Base-by-base conservation (phyloP, 2,113 vertebrate species). In the Agelaius phoeniceus region DNA sequence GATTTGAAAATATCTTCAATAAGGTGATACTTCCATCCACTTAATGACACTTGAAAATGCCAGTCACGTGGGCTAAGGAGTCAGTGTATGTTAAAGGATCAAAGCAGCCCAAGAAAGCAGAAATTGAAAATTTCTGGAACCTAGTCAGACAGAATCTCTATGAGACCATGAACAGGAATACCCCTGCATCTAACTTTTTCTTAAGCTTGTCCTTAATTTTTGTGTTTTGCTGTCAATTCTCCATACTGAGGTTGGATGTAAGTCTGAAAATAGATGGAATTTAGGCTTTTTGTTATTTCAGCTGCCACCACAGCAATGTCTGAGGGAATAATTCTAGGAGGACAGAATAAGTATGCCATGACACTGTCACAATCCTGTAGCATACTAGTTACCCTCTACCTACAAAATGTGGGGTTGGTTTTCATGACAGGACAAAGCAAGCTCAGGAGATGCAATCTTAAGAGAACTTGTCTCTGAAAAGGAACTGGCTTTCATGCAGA, bases 111-210 rank as follows among this genome's bases (percentile, higher is more conserved):
- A 41, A 61, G 54, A 65, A 76, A 65, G 14, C 0, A 71, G 31
- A 77, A 87, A 20, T 1, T 52, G 24, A 39, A 30, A 58, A 12
- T 61, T 48, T 77, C 12, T 80, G 44, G 41, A 80, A 61, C 4
- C 10, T 24, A 77, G 12, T 13, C 31, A 61, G 33, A 49, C 7
- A 61, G 9, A 37, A 22, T 15, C 14, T 67, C 39, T 79, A 1
- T 22, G 63, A 72, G 2, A 46, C 5, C 11, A 61, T 7, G 4
- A n/a, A 46, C 7, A 39, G 19, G 23, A 88, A 39, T 8, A 39
- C 2, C 2, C 3, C 12, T 62, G 10, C 4, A 51, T 20, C 1
- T 75, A 7, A 5, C 4, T 57, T 27, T 37, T 82, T 13, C 21
- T 9, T 44, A 77, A 33, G 22, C 33, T 54, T 74, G 19, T 31